phyloP scores from a whole-genome alignment of 2,888 invertebrate genomes.

The Drosophila leonis region DNA sequence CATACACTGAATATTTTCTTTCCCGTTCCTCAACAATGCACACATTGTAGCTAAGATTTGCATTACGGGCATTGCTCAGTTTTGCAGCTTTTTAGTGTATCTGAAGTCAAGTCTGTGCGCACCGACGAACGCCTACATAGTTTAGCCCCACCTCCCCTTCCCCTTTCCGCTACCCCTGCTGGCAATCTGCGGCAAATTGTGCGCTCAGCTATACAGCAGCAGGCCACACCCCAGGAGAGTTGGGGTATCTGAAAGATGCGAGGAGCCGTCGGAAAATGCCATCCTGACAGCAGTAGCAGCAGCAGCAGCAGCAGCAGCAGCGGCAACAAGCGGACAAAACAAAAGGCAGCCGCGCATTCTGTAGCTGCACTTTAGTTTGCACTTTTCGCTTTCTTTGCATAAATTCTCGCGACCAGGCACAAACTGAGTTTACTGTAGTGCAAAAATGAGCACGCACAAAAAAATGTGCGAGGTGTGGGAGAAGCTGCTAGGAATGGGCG shows the following conservation, averaged over 20 bases:
- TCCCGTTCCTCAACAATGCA: conserved; percentile 35
- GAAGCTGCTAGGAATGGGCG: neutral
- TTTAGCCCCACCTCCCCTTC: neutral
- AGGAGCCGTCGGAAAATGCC: conserved; percentile 19
- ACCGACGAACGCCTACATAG: conserved; percentile 34
- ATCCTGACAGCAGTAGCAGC: conserved; percentile 35
- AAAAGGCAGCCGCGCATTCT: conserved; percentile 75
- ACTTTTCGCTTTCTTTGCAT: conserved; percentile 82
- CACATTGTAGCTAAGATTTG: conserved; percentile 73
- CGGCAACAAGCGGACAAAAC: conserved; percentile 51
- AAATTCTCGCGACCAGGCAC: conserved; percentile 67
- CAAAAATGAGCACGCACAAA: conserved; percentile 69
- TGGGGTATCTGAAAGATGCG: neutral
- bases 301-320: neutral
- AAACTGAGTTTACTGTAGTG: conserved; percentile 64
- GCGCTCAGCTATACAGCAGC: conserved; percentile 67
- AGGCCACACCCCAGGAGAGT: conserved; percentile 7
- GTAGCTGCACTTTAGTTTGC: conserved; percentile 78
- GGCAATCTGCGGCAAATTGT: conserved; percentile 73
- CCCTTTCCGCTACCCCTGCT: conserved; percentile 32
- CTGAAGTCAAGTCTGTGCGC: conserved; percentile 50
- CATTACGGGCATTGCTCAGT: conserved; percentile 73
- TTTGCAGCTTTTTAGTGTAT: conserved; percentile 41
- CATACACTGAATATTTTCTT: conserved; percentile 5
- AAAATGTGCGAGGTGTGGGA: conserved; percentile 15